Evolutionary conservation across 37 sponge, comb jelly and placozoan species (phyloP), one percentile per base, ranked within the genome.

Genomic region (Halisarca cf. caerulea): DNA sequence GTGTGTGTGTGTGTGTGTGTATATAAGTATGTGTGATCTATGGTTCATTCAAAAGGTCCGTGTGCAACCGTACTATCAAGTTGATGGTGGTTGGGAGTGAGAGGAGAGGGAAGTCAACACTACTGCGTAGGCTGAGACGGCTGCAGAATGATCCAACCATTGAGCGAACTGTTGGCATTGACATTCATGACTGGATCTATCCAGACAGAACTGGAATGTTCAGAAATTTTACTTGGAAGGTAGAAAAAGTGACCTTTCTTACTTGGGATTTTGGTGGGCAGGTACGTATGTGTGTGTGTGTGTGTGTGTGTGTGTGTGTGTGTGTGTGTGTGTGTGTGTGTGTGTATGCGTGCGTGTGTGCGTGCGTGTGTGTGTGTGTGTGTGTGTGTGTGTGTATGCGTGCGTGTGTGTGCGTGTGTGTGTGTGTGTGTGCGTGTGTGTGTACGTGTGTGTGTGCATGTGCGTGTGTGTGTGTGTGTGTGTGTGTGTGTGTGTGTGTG

Each of bases 221-320:
- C 21, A 40, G 42, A 25, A 37, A 5, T 7, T 74, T 74, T 23
- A 83, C 36, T 3, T 33, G 51, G 74, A 59, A 30, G 1, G 75
- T 2, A 38, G 62, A 84, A 23, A 69, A 86, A 0, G 86, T 97
- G 30, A 80, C 87, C n/a, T 97, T 95, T 41, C 70, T 94, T 23
- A 89, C 90, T 8, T 94, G 95, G 97, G 97, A 97, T 72, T 97
- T 97, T 88, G 97, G 92, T 51, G 97, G 97, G 37, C 95, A 92
- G 81, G 94, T 90, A 54, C 9, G 69, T 66, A n/a, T 20, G 25
- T 41, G 57, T 78, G 55, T 20, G 53, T 78, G 55, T 47, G 51
- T 47, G 51, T 47, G 51, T 47, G 51, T 47, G 51, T 47, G 51
- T 47, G 51, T 47, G 51, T 47, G 51, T 47, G 51, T 47, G 51